Evolutionary conservation across 2,888 invertebrate species (phyloP).

Genomic region (Nomada ferruginata): DNA sequence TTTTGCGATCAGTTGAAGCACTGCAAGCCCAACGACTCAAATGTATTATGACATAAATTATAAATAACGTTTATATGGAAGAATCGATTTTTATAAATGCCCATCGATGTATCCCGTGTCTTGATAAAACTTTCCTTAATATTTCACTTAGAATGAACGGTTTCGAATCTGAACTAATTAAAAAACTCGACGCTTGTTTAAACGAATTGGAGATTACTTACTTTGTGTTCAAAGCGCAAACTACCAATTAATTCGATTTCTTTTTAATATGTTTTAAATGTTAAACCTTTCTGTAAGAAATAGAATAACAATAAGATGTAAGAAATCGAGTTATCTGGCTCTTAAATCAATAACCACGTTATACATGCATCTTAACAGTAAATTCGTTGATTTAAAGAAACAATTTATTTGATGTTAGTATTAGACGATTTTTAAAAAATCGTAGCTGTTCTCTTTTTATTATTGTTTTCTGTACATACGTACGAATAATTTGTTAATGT

Average conservation of each 20-base stretch:
- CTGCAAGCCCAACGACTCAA: slow-evolving; percentile 37
- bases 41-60: slow-evolving; percentile 48
- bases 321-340: slow-evolving; percentile 31
- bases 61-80: slow-evolving; percentile 47
- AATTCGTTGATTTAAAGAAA: slow-evolving; percentile 40
- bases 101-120: slow-evolving; percentile 20
- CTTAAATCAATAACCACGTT: slow-evolving; percentile 6
- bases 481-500: slow-evolving; percentile 45
- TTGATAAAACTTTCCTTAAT: slow-evolving; percentile 31
- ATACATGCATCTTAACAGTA: slow-evolving; percentile 7
- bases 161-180: slow-evolving; percentile 6
- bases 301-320: slow-evolving; percentile 5
- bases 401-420: slow-evolving; percentile 46
- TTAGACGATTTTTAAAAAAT: slow-evolving; percentile 28
- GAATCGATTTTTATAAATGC: slow-evolving; percentile 43
- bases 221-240: slow-evolving; percentile 20
- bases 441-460: slow-evolving; percentile 21
- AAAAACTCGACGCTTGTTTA: slow-evolving; percentile 39
- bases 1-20: slow-evolving; percentile 45
- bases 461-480: slow-evolving; percentile 19
- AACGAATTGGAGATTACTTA: slow-evolving; percentile 4
- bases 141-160: slow-evolving; percentile 1
- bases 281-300: slow-evolving; percentile 6
- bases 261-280: slow-evolving; percentile 8
- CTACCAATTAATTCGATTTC: slow-evolving; percentile 25